Percentiles rank a stretch among this genome's conserved stretches.
phyloP scores from a whole-genome alignment of 2,888 invertebrate genomes.

The Callinectes sapidus region DNA sequence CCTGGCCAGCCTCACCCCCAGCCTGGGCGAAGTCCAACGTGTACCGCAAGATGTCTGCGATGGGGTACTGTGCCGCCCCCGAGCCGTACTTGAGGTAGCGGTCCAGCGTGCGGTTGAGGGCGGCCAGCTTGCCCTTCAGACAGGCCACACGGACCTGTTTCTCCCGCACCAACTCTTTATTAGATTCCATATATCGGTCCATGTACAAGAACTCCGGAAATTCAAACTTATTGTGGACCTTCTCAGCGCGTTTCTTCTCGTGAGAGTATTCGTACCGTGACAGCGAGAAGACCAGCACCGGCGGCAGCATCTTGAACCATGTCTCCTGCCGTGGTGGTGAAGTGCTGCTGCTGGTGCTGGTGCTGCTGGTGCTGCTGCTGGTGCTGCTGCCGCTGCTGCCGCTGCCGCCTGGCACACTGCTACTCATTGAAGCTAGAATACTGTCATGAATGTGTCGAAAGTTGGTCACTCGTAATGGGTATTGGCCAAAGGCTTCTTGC shows the following conservation, averaged over 20 bases:
- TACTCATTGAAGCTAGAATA: constrained; percentile 76
- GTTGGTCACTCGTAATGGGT: constrained; percentile 77
- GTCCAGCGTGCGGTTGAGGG: constrained; percentile 58
- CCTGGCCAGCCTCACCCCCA: constrained; percentile 57
- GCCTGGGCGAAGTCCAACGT: constrained; percentile 77
- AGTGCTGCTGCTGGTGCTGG: neutral
- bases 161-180: constrained; percentile 75
- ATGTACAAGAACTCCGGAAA: constrained; percentile 77
- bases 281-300: constrained; percentile 77
- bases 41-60: constrained; percentile 76
- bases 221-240: constrained; percentile 77
- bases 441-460: constrained; percentile 77
- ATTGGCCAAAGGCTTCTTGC: constrained; percentile 77
- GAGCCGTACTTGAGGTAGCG: constrained; percentile 74
- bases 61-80: constrained; percentile 76
- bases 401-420: constrained; percentile 73
- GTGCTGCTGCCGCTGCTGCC: neutral
- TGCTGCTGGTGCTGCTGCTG: neutral
- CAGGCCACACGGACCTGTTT: constrained; percentile 76
- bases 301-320: constrained; percentile 77
- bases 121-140: constrained; percentile 73
- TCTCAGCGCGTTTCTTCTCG: constrained; percentile 76
- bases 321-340: constrained; percentile 74
- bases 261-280: constrained; percentile 78
- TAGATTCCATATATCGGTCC: constrained; percentile 77